Evolutionary conservation across 2,888 invertebrate species (phyloP).

Genomic region (Eubasilissa splendida): DNA sequence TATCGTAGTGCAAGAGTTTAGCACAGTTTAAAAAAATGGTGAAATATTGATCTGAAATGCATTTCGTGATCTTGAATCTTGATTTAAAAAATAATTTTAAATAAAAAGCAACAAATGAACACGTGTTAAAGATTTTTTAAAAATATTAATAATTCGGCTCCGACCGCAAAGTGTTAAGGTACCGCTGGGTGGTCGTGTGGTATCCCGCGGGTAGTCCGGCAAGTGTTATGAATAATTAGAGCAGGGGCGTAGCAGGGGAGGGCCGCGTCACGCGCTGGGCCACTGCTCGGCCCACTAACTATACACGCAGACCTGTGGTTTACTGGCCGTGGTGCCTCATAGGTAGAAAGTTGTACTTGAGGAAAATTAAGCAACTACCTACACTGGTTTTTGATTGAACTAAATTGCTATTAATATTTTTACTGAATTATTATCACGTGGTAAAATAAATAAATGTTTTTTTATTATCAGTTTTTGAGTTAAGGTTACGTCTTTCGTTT

Average conservation of each 20-base stretch:
- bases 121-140: neutral
- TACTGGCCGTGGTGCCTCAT: neutral
- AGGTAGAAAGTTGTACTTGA: conserved; percentile 3
- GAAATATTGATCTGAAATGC: no score
- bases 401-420: no score
- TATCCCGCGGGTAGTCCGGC: neutral
- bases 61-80: no score
- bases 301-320: conserved; percentile 3
- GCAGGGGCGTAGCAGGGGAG: conserved; percentile 45
- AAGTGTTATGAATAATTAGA: conserved; percentile 44
- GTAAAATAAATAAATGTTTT: no score
- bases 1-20: no score
- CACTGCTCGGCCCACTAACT: conserved; percentile 24
- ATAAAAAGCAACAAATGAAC: no score
- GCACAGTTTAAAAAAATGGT: no score
- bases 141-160: neutral
- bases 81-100: no score
- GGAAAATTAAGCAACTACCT: neutral
- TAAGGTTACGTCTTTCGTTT: no score
- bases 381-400: no score
- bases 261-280: conserved; percentile 41
- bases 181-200: conserved; percentile 15
- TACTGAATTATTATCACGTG: no score
- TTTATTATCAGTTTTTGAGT: no score
- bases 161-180: conserved; percentile 15